Base-by-base conservation (phyloP, 2,888 invertebrate genomes). In the Creontiades dilutus region DNA sequence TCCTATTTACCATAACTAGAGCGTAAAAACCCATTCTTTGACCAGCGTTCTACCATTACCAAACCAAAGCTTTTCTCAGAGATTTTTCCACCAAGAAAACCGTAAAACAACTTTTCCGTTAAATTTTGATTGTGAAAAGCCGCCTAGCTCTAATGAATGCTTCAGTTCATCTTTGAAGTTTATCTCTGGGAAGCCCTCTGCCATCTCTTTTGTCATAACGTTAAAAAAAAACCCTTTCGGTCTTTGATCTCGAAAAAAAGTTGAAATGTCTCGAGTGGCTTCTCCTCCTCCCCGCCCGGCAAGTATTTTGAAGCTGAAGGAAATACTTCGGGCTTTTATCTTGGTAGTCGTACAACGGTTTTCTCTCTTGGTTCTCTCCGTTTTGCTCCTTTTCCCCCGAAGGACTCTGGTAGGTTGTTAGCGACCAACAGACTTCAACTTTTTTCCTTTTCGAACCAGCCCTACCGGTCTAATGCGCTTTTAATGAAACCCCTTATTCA, bases 391-490 rank as follows among this genome's bases (percentile, higher is more conserved):
- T 11, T 3, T 19, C 23, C 11, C 68, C 68, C 68, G 3, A 11
- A 68, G 68, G 68, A 23, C 27, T 23, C 68, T 68, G 68, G 68
- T 68, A 68, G 68, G 23, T 68, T 68, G 68, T 68, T 68, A 68
- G 68, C 68, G 68, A 23, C 27, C 68, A 3, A 19, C 68, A 12
- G 19, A 68, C 61, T 61, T 19, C n/a, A 61, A 68, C 68, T 68
- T 68, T 16, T n/a, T 52, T 13, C 13, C 23, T 68, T 68, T 68
- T 19, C 13, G 68, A 23, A 68, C 68, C 23, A 23, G 23, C 68
- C 68, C 9, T 5, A 27, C 23, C 19, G 23, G 68, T 68, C 68
- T 68, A 68, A 68, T 68, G 68, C 23, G 23, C 23, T 68, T 68
- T 68, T 68, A 68, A 68, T 68, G 68, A 68, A 68, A 68, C 68